These are phyloP conservation scores for Tetramorium simillimum DNA, from an alignment of 1,140 invertebrate genomes.

Conservation along the genomic window DNA sequence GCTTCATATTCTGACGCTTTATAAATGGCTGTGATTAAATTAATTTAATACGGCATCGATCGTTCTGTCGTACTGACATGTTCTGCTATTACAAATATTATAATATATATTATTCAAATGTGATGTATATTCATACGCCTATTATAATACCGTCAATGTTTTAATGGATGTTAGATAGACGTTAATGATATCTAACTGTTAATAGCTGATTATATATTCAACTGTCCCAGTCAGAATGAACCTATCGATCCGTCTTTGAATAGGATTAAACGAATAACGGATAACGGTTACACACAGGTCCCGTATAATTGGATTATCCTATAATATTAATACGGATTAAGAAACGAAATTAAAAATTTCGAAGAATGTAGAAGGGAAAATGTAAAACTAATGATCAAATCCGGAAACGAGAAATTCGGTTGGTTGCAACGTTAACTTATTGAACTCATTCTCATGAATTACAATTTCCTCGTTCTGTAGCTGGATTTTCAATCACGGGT, in stretches of 20 bases:
- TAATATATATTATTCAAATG: too few species aligned
- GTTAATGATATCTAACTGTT: conserved; percentile 16
- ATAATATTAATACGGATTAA: conserved; percentile 8
- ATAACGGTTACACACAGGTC: background rate
- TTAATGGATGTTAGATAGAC: background rate
- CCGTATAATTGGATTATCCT: conserved; percentile 19
- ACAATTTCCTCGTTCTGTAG: background rate
- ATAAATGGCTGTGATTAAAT: conserved; percentile 4
- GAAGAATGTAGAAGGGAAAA: background rate
- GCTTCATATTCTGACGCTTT: background rate
- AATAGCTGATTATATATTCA: conserved; percentile 4
- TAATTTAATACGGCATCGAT: background rate
- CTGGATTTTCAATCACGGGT: background rate
- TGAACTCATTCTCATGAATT: background rate
- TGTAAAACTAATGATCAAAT: background rate
- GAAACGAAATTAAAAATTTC: background rate
- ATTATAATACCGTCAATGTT: background rate
- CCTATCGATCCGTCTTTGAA: conserved; percentile 1
- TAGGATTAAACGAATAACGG: conserved; percentile 4
- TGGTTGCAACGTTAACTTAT: background rate
- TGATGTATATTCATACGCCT: background rate
- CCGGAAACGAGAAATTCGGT: background rate
- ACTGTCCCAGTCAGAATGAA: background rate
- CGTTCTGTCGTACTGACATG: background rate
- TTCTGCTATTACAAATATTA: background rate